Evolutionary conservation across 2,888 invertebrate genomes (phyloP), one percentile per base, ranked within the genome.

Genomic region (Epirrita christyi): DNA sequence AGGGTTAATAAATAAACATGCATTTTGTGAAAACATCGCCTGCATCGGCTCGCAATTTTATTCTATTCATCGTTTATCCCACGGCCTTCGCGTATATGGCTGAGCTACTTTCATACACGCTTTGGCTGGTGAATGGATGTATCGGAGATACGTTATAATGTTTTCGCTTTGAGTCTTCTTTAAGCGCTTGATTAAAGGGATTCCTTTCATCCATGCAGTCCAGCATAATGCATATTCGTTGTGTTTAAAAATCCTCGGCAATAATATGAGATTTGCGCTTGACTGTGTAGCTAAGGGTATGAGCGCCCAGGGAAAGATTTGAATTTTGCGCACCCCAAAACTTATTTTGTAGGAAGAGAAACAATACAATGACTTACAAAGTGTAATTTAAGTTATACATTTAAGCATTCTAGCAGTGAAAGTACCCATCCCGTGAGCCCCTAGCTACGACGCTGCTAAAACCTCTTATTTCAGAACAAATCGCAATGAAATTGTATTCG

Each of bases 21-120:
- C 21, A 49, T 38, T 49, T 34, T 51, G 49, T 55, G 49, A 56
- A 51, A 55, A 41, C 47, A 55, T 51, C 40, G 44, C 10, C 48
- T 38, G 48, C 9, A 44, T 48, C 10, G 27, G 43, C 27, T 15
- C n/a, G 40, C 41, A 47, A 10, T 14, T 32, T 38, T 46, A 53
- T 59, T 32, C 41, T 46, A 53, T 59, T 52, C 44, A 61, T 37
- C 43, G 56, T 46, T 51, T 50, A 36, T 57, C 64, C 59, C 64
- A 64, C 64, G 64, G 61, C 61, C 63, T 56, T 50, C 43, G 37
- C 21, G 52, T 45, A 32, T 59, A 50, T 44, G 52, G 58, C 51
- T 45, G 54, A 41, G 44, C 59, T 40, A 49, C 63, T 61, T 64
- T 59, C 58, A 59, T 61, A 29, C 42, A 45, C 47, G 55, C 53